These are phyloP conservation scores for Mesochorus sp. DNA, from an alignment of 2,888 invertebrate species.

Conservation along the genomic window DNA sequence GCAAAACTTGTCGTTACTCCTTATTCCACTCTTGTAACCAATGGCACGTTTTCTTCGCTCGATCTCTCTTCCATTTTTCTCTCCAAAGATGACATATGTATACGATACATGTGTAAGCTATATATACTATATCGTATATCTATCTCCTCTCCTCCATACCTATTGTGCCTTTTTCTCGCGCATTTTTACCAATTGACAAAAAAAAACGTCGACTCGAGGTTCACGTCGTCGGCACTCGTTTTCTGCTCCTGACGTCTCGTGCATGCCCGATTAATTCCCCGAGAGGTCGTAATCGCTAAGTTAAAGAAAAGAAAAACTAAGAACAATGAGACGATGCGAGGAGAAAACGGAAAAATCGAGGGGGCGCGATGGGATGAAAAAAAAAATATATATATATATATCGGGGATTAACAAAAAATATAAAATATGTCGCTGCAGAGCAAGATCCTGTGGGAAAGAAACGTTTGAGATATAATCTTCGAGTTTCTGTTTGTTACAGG, in stretches of 20 bases:
- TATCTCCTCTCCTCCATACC: neutral
- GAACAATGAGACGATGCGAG: constrained; percentile 23
- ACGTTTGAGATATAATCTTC: neutral
- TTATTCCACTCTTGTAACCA: constrained; percentile 41
- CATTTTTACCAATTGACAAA: constrained; percentile 33
- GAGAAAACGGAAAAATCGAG: constrained; percentile 15
- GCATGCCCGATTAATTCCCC: constrained; percentile 65
- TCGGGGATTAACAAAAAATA: neutral
- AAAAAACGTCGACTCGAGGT: constrained; percentile 49
- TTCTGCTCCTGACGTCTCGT: constrained; percentile 63
- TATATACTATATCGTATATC: neutral
- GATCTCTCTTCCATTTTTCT: constrained; percentile 15
- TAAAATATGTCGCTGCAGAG: neutral
- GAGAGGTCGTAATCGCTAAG: constrained; percentile 34
- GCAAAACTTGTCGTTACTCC: constrained; percentile 38
- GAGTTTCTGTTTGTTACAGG: neutral
- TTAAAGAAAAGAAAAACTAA: constrained; percentile 28
- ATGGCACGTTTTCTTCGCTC: constrained; percentile 30
- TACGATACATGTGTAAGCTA: neutral
- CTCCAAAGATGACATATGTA: neutral
- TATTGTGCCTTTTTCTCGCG: constrained; percentile 18
- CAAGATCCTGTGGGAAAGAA: neutral
- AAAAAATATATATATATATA: neutral
- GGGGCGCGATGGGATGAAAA: neutral
- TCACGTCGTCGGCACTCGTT: constrained; percentile 61